phyloP scores from a whole-genome alignment of 2,113 vertebrate genomes.

The Mobula birostris region DNA sequence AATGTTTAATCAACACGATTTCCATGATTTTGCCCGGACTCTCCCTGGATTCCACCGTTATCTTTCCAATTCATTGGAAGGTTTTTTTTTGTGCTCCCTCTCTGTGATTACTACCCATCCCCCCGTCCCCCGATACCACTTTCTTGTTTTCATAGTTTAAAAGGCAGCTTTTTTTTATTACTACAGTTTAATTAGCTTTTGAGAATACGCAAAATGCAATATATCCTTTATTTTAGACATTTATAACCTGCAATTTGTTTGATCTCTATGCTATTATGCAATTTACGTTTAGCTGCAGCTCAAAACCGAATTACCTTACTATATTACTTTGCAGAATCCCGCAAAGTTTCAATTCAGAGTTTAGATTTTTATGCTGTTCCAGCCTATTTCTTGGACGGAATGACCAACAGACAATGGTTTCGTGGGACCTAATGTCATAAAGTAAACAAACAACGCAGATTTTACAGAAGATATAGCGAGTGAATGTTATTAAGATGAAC shows the following conservation, averaged over 20 bases:
- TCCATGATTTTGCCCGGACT: neutral
- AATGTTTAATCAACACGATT: neutral
- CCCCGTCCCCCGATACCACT: neutral
- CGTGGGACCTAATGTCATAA: neutral
- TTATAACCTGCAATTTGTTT: slow-evolving; percentile 13
- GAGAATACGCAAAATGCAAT: slow-evolving; percentile 1
- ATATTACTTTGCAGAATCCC: neutral
- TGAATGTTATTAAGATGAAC: neutral
- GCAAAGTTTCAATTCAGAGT: neutral
- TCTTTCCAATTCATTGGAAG: slow-evolving; percentile 33
- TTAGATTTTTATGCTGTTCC: neutral
- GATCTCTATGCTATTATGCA: neutral
- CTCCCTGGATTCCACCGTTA: neutral
- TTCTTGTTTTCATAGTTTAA: slow-evolving; percentile 32
- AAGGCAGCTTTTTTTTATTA: slow-evolving; percentile 33
- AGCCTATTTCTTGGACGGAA: neutral
- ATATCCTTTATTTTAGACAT: slow-evolving; percentile 32
- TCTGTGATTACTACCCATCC: slow-evolving; percentile 25
- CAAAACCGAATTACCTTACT: neutral
- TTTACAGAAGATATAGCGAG: neutral
- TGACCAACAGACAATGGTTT: neutral
- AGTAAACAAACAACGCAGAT: neutral
- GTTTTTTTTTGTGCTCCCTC: neutral
- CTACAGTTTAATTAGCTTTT: slow-evolving; percentile 34
- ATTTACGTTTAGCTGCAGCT: neutral